A percentile compares a stretch with the other conserved stretches of the same genome.
Evolutionary conservation across 2,888 invertebrate species (phyloP).

Genomic region (Caenorhabditis sp.): DNA sequence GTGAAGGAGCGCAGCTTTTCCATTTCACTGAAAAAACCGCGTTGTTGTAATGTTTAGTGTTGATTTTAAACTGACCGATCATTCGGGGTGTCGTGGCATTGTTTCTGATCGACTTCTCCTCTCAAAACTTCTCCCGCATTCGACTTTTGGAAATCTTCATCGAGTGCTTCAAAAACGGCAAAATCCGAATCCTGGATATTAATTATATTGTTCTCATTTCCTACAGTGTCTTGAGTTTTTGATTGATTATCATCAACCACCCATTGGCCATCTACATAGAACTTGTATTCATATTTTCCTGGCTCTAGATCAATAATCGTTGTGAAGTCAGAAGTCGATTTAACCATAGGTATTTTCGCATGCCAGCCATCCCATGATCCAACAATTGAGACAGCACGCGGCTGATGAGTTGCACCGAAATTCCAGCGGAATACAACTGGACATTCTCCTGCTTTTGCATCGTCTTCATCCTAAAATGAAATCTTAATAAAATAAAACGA

Average conservation of each 20-base stretch:
- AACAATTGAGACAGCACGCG: slow-evolving; percentile 58
- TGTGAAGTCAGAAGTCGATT: slow-evolving; percentile 92
- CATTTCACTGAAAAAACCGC: slow-evolving; percentile 55
- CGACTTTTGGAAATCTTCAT: slow-evolving; percentile 67
- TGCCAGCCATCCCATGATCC: slow-evolving; percentile 84
- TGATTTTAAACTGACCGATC: slow-evolving; percentile 49
- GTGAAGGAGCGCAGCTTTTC: slow-evolving; percentile 67
- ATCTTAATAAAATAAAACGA: not conserved
- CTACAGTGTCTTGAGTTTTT: slow-evolving; percentile 74
- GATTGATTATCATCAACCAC: slow-evolving; percentile 64
- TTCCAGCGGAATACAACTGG: slow-evolving; percentile 71
- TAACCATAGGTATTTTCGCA: slow-evolving; percentile 88
- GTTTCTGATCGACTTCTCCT: slow-evolving; percentile 40
- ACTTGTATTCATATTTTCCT: slow-evolving; percentile 70
- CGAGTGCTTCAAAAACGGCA: slow-evolving; percentile 79
- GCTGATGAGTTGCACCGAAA: slow-evolving; percentile 29
- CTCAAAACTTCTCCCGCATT: slow-evolving; percentile 67
- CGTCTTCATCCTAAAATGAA: slow-evolving; percentile 35
- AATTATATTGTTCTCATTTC: slow-evolving; percentile 89
- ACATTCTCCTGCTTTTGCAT: slow-evolving; percentile 62
- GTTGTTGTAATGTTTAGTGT: no score
- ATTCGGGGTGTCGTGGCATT: slow-evolving; percentile 65
- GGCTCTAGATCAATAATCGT: slow-evolving; percentile 80
- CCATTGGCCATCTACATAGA: slow-evolving; percentile 71
- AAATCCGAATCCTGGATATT: slow-evolving; percentile 94